phyloP scores from a whole-genome alignment of 2,888 invertebrate species.

The Colostygia pectinataria region DNA sequence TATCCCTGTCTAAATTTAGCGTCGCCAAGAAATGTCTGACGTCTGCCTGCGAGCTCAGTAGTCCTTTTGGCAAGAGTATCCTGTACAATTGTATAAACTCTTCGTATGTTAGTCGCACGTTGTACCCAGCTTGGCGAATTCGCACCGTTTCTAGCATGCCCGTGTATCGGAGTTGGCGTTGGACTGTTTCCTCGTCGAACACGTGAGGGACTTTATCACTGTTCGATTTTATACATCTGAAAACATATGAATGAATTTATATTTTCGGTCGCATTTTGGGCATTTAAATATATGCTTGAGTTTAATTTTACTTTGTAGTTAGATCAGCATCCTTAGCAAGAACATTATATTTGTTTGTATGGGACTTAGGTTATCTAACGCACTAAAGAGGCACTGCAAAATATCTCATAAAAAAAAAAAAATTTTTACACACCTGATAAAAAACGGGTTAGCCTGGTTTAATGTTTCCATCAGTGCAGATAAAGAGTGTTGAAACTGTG shows the following conservation, averaged over 20 bases:
- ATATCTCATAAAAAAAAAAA: too few relatives aligned
- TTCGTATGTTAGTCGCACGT: slow-evolving; percentile 95
- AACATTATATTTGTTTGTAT: too few relatives aligned
- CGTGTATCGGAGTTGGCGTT: slow-evolving; percentile 93
- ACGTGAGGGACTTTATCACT: slow-evolving; percentile 95
- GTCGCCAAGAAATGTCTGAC: slow-evolving; percentile 92
- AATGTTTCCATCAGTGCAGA: slow-evolving; percentile 96
- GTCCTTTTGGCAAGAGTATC: slow-evolving; percentile 93
- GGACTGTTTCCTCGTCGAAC: slow-evolving; percentile 96
- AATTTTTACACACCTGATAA: slow-evolving; percentile 67
- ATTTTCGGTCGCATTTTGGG: neutral
- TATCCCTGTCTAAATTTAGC: slow-evolving; percentile 92
- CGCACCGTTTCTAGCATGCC: slow-evolving; percentile 98
- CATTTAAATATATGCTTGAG: too few relatives aligned
- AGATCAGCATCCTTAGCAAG: too few relatives aligned
- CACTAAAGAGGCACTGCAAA: too few relatives aligned
- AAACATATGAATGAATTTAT: neutral
- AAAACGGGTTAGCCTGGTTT: slow-evolving; percentile 87
- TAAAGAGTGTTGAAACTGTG: slow-evolving; percentile 96
- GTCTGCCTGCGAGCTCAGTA: slow-evolving; percentile 93
- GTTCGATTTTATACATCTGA: slow-evolving; percentile 97
- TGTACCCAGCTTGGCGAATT: slow-evolving; percentile 97
- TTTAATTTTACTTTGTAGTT: too few relatives aligned
- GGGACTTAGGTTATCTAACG: too few relatives aligned
- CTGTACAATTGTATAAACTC: slow-evolving; percentile 97